Percentiles rank a stretch among this genome's conserved stretches.
phyloP scores from a whole-genome alignment of 2,888 invertebrate species.

The Euclidia mi region DNA sequence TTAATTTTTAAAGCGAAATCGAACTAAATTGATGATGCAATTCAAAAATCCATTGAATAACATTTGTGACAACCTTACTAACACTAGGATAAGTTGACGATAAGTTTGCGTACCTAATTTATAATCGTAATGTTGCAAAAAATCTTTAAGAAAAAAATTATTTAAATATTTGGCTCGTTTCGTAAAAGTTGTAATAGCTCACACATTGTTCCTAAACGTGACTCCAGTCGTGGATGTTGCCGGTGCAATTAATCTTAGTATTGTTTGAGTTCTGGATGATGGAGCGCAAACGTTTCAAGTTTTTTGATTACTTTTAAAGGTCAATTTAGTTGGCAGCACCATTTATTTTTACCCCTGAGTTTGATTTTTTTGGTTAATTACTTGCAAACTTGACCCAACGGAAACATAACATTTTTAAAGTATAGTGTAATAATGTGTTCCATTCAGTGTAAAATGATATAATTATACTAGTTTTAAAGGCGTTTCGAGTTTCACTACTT shows the following conservation, averaged over 20 bases:
- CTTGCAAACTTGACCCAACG: neutral
- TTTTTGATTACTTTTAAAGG: constrained; percentile 8
- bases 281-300: constrained; percentile 5
- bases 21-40: too few species aligned
- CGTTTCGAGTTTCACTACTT: too few species aligned
- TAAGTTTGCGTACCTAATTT: too few species aligned
- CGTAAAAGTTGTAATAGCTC: neutral
- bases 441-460: too few species aligned
- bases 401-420: neutral
- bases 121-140: too few species aligned
- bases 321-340: neutral
- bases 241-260: constrained; percentile 9
- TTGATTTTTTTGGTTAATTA: neutral
- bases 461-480: too few species aligned
- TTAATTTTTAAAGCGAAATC: too few species aligned
- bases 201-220: neutral
- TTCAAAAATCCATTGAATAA: too few species aligned
- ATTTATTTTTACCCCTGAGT: neutral
- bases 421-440: neutral
- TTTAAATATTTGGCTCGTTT: too few species aligned
- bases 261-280: constrained; percentile 10
- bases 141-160: too few species aligned
- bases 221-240: constrained; percentile 1
- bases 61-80: too few species aligned
- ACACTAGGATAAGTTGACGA: too few species aligned